Conservation (phyloP, 1,140 invertebrate species). For the Hycleus cichorii region DNA sequence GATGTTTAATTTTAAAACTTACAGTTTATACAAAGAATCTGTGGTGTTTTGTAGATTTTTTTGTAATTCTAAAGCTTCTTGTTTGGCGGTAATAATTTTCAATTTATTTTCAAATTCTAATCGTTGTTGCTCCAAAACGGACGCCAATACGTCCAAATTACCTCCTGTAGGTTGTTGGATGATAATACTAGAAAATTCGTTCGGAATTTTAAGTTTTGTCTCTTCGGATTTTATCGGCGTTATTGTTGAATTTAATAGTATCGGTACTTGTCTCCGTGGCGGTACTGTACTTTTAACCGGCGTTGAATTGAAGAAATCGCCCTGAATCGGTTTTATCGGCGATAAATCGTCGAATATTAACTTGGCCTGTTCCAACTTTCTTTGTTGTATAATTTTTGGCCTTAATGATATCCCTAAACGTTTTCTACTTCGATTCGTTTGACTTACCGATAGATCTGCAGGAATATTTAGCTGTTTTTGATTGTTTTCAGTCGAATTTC, state of each 20-base stretch:
- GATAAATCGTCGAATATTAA: conserved; percentile 26
- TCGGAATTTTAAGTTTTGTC: not conserved
- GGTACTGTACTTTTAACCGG: conserved; percentile 1
- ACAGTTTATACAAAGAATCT: not conserved
- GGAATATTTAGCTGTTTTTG: not conserved
- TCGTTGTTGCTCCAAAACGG: conserved; percentile 18
- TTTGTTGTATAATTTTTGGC: conserved; percentile 14
- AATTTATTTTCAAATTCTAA: conserved; percentile 21
- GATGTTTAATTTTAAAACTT: not conserved
- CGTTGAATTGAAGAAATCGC: conserved; percentile 5
- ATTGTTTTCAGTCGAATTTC: not conserved
- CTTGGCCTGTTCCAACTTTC: conserved; percentile 17
- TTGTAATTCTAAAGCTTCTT: conserved; percentile 13
- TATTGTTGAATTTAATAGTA: conserved; percentile 5
- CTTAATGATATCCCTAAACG: conserved; percentile 15
- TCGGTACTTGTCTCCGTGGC: not conserved
- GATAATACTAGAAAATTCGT: not conserved
- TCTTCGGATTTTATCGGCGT: conserved; percentile 13
- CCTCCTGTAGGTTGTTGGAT: conserved; percentile 13
- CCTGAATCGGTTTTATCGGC: conserved; percentile 9
- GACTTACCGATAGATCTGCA: not conserved
- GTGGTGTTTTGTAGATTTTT: conserved; percentile 2
- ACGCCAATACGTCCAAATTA: conserved; percentile 9
- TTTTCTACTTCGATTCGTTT: conserved; percentile 1
- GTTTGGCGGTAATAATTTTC: conserved; percentile 13